phyloP scores from a whole-genome alignment of 2,113 vertebrate genomes.

The Cisticola juncidis region DNA sequence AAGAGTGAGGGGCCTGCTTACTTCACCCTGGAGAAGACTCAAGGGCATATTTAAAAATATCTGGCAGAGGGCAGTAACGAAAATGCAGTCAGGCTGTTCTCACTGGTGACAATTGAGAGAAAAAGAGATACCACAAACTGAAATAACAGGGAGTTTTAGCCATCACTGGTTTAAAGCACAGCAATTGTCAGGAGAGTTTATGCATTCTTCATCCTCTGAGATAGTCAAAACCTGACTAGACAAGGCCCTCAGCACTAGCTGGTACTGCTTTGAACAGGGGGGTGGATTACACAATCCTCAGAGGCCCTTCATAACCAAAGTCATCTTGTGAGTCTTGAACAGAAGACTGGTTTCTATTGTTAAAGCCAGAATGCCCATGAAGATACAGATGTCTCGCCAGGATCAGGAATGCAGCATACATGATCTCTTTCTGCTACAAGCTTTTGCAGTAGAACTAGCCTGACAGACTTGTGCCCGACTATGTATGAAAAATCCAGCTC shows the following conservation, averaged over 20 bases:
- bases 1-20: not conserved
- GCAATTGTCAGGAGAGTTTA: not conserved
- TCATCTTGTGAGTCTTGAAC: not conserved
- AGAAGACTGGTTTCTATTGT: not conserved
- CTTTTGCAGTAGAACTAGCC: not conserved
- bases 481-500: not conserved
- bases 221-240: not conserved
- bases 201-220: not conserved
- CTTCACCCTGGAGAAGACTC: not conserved
- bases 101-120: not conserved
- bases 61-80: not conserved
- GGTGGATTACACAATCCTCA: not conserved
- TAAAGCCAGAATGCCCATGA: not conserved
- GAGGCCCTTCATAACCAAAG: not conserved
- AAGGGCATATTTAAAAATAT: not conserved
- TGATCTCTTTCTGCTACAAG: not conserved
- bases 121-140: not conserved
- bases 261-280: not conserved
- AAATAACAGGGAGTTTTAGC: not conserved
- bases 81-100: not conserved
- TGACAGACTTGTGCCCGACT: rapidly evolving
- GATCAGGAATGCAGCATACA: not conserved
- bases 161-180: not conserved
- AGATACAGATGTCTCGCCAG: not conserved
- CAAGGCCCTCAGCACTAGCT: not conserved